Evolutionary conservation across 2,797 vertebrate genomes (phyloP), one percentile per base, ranked within the genome.

Genomic region (Pteronotus mesoamericanus): DNA sequence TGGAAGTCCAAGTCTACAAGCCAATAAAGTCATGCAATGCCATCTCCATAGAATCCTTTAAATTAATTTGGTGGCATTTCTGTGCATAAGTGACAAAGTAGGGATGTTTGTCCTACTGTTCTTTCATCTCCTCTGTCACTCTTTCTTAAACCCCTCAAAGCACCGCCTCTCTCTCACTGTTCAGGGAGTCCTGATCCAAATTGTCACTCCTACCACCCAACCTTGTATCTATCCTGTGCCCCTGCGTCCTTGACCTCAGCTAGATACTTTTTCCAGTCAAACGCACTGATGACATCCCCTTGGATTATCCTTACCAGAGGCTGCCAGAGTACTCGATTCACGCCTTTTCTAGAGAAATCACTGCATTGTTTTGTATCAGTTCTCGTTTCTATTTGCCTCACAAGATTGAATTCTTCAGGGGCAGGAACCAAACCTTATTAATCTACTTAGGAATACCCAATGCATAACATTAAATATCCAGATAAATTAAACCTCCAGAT

Each of bases 381-480:
- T 42, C 59, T 18, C 26, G 51, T 84, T 64, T 75, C 39, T 92
- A 14, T 86, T 83, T 75, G 11, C 22, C 3, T 9, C 55, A 64
- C 9, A 75, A 68, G 26, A 74, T 51, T 74, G 21, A 91, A 80
- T 86, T 82, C 74, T 94, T 75, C 16, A 46, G 37, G 26, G 29
- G 16, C 9, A 64, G 21, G 24, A 89, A 80, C 15, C 9, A 44
- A 82, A 42, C 12, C 78, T 32, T 82, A 22, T 46, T 55, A 15
- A 74, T 69, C 32, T 29, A 14, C 42, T 55, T 77, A n/a, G 29
- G 66, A 91, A 66, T 48, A 16, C 5, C 59, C 1, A 69, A 37
- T 34, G 24, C 44, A 37, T 75, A 86, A n/a, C 80, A 90, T 71
- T 75, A 91, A 75, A 91, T 46, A 48, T 94, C 32, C 0, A 59